Evolutionary conservation across 2,113 vertebrate genomes (phyloP).

Genomic region (Cyrtonyx montezumae): DNA sequence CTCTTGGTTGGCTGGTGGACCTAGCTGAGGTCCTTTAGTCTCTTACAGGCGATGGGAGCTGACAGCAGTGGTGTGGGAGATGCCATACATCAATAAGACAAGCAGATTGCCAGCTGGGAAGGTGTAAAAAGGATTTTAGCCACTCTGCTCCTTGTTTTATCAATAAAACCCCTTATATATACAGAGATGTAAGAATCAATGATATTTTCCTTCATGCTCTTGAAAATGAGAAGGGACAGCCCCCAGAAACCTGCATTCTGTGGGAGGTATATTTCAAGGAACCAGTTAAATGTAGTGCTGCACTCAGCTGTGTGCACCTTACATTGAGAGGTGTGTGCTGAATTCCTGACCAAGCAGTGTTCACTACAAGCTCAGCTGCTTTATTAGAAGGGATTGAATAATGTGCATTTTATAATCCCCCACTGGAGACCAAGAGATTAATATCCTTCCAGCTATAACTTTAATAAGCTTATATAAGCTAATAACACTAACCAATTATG

Average conservation of each 20-base stretch:
- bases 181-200: not conserved
- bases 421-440: not conserved
- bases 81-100: accelerated
- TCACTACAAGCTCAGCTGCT: not conserved
- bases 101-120: not conserved
- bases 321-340: not conserved
- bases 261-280: not conserved
- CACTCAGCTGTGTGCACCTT: not conserved
- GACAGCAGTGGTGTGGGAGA: not conserved
- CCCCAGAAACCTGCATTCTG: not conserved
- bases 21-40: not conserved
- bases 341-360: not conserved
- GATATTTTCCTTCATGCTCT: not conserved
- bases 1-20: not conserved
- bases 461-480: slow-evolving; percentile 9
- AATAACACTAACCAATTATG: not conserved
- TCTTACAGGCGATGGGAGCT: not conserved
- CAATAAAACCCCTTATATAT: not conserved
- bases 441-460: not conserved
- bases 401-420: not conserved
- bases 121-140: not conserved
- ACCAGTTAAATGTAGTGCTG: not conserved
- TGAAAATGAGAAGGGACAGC: not conserved
- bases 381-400: not conserved
- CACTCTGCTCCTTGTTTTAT: not conserved